Evolutionary conservation across 64 coral and sea anemone species (phyloP).

Genomic region (Platygyra sinensis): DNA sequence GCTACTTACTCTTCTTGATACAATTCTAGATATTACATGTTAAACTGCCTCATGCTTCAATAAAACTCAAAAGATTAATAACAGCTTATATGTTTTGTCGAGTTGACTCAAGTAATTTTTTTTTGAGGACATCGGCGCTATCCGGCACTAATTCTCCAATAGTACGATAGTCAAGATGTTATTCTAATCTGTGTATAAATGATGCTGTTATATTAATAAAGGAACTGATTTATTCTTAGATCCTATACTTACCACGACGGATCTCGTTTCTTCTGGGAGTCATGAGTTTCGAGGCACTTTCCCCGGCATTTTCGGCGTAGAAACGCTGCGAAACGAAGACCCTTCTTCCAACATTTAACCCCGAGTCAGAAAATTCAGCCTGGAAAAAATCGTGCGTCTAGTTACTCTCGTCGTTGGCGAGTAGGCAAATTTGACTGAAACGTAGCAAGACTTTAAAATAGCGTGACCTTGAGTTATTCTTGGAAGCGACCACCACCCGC

Average conservation of each 20-base stretch:
- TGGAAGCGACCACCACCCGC: slow-evolving; percentile 47
- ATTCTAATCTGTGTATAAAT: not conserved
- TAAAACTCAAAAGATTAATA: not conserved
- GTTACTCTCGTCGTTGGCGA: not conserved
- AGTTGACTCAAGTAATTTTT: not conserved
- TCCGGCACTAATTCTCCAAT: too few species aligned
- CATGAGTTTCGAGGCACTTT: not conserved
- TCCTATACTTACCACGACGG: slow-evolving; percentile 15
- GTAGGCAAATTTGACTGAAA: not conserved
- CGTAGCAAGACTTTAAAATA: not conserved
- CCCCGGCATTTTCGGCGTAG: slow-evolving; percentile 1
- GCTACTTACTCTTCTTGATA: not conserved
- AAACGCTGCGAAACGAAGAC: slow-evolving; percentile 1
- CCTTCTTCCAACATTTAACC: not conserved
- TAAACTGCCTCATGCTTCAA: not conserved
- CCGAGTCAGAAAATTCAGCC: not conserved
- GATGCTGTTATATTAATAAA: not conserved
- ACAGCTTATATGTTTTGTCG: not conserved
- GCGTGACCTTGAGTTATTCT: slow-evolving; percentile 59
- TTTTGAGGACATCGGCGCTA: not conserved
- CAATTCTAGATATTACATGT: too few species aligned
- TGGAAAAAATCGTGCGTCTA: not conserved
- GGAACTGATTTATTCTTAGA: not conserved
- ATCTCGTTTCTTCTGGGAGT: not conserved
- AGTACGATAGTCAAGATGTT: not conserved